Base-by-base conservation (phyloP, 2,888 invertebrate species). In the Idaea straminata region DNA sequence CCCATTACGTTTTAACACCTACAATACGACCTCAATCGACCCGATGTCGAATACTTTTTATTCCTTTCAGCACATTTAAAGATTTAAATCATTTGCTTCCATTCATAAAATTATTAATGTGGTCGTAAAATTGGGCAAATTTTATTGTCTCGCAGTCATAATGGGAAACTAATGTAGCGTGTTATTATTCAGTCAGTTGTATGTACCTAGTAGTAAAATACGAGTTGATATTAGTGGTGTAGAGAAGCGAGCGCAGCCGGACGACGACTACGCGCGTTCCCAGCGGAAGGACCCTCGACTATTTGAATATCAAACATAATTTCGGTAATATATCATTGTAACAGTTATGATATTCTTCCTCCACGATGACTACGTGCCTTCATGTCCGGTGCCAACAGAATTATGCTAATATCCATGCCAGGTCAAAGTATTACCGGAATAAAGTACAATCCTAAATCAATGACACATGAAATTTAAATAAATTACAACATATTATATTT, bases 121-220 rank as follows among this genome's bases (percentile, higher is more conserved):
- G 90, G 88, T 92, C 92, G 89, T 92, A 92, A 92, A 92, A 91
- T 92, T 91, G 92, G 86, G 91, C 89, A 92, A 92, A 91, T 92
- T 92, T 92, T 92, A 92, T 92, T 92, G 91, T 92, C 91, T 91
- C 88, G 91, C 85, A 89, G 89, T 86, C 87, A 92, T 92, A 92
- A 92, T 92, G 92, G 92, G 91, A 92, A 92, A 90, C 92, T 92
- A 92, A 92, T 92, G 92, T 92, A 89, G 87, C 92, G 92, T 92
- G 92, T 91, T 92, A 92, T 92, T 92, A 92, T 92, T 91, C 92
- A 91, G 91, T 87, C 85, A 88, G 85, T 82, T 86, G 88, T 85
- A 89, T 47, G 10, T 36, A 36, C 36, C 13, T 47, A 13, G 92
- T 91, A 85, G 91, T 92, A 92, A 92, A 92, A 91, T 91, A 87